These are phyloP conservation scores for Tridacna gigas DNA, from an alignment of 2,888 invertebrate species.

Conservation along the genomic window DNA sequence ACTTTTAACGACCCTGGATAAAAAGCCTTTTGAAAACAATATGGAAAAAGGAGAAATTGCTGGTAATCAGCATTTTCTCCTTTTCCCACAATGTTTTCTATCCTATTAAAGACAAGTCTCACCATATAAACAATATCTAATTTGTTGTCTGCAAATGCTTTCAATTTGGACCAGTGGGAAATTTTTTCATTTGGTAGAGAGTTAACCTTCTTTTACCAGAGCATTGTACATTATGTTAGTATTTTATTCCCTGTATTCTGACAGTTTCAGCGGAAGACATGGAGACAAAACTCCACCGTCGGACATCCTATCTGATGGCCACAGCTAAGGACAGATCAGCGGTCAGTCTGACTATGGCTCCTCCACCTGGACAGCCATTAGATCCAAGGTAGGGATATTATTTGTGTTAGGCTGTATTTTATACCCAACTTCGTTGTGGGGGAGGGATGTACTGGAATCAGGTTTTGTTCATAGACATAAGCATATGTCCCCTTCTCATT, in stretches of 20 bases:
- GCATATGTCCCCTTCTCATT: too few species aligned
- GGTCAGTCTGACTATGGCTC: slow-evolving; percentile 56
- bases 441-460: too few species aligned
- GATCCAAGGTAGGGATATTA: slow-evolving; percentile 54
- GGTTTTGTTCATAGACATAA: too few species aligned
- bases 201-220: too few species aligned
- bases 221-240: neutral
- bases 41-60: neutral
- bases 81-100: neutral
- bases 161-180: too few species aligned
- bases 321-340: slow-evolving; percentile 87
- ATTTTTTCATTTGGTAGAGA: too few species aligned
- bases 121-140: too few species aligned
- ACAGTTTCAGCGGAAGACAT: slow-evolving; percentile 87
- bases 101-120: too few species aligned
- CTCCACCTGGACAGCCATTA: slow-evolving; percentile 26
- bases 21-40: neutral
- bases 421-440: too few species aligned
- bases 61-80: neutral
- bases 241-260: slow-evolving; percentile 16
- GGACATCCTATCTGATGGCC: slow-evolving; percentile 97
- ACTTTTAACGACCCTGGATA: neutral
- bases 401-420: too few species aligned
- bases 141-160: too few species aligned
- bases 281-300: slow-evolving; percentile 89